Evolutionary conservation across 2,888 invertebrate species (phyloP).

Genomic region (Cryptops parisi): DNA sequence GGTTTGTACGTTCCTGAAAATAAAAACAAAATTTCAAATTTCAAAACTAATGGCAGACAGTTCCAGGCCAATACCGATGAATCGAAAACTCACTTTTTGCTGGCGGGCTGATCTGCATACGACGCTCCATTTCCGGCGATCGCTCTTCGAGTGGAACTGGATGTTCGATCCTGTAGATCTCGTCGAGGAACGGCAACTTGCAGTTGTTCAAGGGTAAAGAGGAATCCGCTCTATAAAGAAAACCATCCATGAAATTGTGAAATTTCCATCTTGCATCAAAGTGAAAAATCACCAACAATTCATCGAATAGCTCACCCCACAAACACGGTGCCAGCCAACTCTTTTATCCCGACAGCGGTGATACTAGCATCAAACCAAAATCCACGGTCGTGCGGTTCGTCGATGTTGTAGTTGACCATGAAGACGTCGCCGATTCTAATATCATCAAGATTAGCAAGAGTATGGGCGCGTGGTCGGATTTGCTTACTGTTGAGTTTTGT

Average conservation of each 20-base stretch:
- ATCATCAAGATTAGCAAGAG: constrained; percentile 38
- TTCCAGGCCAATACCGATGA: background rate
- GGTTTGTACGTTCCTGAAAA: constrained; percentile 35
- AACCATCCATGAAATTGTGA: too few relatives aligned
- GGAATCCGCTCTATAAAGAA: too few relatives aligned
- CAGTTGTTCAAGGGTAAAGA: too few relatives aligned
- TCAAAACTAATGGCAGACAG: constrained; percentile 4
- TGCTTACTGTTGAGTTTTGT: constrained; percentile 35
- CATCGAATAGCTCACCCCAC: constrained; percentile 34
- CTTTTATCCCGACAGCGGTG: constrained; percentile 26
- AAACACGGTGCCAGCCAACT: constrained; percentile 44
- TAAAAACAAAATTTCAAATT: background rate
- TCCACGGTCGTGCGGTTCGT: constrained; percentile 49
- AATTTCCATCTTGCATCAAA: too few relatives aligned
- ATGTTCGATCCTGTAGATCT: constrained; percentile 48
- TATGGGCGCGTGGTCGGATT: constrained; percentile 52
- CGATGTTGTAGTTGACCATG: constrained; percentile 59
- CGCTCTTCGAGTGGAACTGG: constrained; percentile 36
- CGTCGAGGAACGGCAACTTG: constrained; percentile 42
- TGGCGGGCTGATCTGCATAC: constrained; percentile 18
- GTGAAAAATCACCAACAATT: too few relatives aligned
- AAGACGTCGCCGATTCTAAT: constrained; percentile 46
- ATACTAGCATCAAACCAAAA: constrained; percentile 46
- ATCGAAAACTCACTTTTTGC: constrained; percentile 24
- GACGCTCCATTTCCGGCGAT: constrained; percentile 32